phyloP scores from a whole-genome alignment of 2,888 invertebrate species.

The Norana najaformis region DNA sequence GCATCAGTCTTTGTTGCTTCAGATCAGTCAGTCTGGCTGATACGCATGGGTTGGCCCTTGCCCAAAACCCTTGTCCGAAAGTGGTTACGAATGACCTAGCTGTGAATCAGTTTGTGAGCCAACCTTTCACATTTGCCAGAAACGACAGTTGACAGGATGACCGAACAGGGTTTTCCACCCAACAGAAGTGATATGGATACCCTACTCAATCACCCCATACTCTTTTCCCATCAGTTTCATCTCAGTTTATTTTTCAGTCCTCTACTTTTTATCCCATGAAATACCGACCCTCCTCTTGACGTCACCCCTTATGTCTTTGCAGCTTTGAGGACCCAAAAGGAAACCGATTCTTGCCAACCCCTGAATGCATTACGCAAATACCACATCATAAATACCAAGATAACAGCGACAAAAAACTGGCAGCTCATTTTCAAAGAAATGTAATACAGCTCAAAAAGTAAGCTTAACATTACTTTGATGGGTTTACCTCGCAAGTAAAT shows the following conservation, averaged over 20 bases:
- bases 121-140: background rate
- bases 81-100: background rate
- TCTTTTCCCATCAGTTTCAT: background rate
- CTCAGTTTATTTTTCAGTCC: no score
- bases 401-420: background rate
- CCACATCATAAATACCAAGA: background rate
- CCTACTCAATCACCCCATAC: background rate
- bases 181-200: background rate
- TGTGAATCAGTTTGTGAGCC: background rate
- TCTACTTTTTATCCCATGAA: background rate
- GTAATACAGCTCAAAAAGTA: background rate
- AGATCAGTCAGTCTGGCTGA: no score
- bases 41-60: background rate
- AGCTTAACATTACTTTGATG: background rate
- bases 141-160: background rate
- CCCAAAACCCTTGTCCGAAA: background rate
- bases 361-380: background rate
- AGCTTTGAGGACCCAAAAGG: background rate
- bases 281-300: background rate
- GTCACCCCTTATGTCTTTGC: background rate
- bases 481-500: background rate
- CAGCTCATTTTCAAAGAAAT: no score
- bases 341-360: background rate
- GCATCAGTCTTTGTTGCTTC: background rate
- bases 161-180: background rate